Evolutionary conservation across 2,797 vertebrate genomes (phyloP).

Genomic region (Picus viridis): DNA sequence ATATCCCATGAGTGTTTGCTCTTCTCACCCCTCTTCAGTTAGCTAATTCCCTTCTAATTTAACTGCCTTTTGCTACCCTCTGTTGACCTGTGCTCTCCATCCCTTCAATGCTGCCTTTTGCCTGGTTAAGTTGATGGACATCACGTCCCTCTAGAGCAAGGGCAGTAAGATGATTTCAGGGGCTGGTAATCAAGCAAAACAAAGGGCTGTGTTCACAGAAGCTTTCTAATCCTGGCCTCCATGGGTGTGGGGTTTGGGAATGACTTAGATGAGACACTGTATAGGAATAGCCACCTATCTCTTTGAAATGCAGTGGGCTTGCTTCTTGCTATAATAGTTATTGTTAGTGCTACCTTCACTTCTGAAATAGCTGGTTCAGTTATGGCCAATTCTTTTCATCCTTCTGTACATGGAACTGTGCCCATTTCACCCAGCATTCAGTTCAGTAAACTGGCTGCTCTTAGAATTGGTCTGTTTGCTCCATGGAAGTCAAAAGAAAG

Average conservation of each 20-base stretch:
- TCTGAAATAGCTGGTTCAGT: background rate
- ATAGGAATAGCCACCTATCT: background rate
- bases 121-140: background rate
- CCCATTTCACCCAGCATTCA: background rate
- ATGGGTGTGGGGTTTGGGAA: fast-evolving
- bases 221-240: background rate
- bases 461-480: background rate
- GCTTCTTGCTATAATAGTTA: background rate
- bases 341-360: background rate
- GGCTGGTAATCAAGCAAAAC: background rate
- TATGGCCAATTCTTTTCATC: background rate
- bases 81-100: background rate
- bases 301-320: background rate
- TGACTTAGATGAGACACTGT: background rate
- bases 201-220: background rate
- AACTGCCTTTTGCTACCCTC: background rate
- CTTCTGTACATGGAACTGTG: background rate
- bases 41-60: background rate
- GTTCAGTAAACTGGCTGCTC: background rate
- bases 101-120: background rate
- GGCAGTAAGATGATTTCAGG: background rate
- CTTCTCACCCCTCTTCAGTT: background rate
- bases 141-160: background rate
- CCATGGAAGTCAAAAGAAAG: background rate
- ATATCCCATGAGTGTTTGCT: background rate